These are phyloP conservation scores for Mormyrus hasselquistii DNA, from an alignment of 2,797 vertebrate species.

Conservation along the genomic window DNA sequence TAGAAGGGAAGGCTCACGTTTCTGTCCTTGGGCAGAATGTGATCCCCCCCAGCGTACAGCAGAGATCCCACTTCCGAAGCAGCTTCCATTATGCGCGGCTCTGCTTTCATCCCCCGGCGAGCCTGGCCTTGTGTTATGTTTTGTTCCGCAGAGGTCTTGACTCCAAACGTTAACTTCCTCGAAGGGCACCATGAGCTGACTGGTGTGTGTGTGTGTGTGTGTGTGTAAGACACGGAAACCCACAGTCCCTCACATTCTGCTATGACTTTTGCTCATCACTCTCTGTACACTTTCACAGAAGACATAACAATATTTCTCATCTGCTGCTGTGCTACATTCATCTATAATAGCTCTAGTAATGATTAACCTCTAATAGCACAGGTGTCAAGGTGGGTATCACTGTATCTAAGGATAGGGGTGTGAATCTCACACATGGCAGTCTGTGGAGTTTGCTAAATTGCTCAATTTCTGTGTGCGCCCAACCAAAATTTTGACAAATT, in stretches of 20 bases:
- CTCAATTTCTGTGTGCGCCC: neutral
- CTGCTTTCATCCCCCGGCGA: conserved; percentile 24
- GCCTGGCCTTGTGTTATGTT: neutral
- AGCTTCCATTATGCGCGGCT: conserved; percentile 31
- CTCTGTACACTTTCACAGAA: neutral
- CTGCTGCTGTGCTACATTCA: neutral
- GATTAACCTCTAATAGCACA: neutral
- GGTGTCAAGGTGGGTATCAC: neutral
- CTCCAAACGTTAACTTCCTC: neutral
- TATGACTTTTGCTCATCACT: neutral
- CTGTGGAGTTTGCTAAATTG: neutral
- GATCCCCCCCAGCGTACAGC: neutral
- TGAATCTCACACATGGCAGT: neutral
- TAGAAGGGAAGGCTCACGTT: conserved; percentile 24
- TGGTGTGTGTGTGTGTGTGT: neutral
- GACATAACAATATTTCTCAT: neutral
- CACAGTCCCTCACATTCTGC: neutral
- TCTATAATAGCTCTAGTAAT: neutral
- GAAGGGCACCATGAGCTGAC: neutral
- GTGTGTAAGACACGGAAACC: neutral
- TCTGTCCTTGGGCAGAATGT: conserved; percentile 35
- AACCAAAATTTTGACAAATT: neutral
- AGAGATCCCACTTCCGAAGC: conserved; percentile 24
- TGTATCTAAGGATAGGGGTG: neutral
- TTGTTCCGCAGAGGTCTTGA: conserved; percentile 6